Evolutionary conservation across 2,113 vertebrate species (phyloP).

Genomic region (Mungos mungo): DNA sequence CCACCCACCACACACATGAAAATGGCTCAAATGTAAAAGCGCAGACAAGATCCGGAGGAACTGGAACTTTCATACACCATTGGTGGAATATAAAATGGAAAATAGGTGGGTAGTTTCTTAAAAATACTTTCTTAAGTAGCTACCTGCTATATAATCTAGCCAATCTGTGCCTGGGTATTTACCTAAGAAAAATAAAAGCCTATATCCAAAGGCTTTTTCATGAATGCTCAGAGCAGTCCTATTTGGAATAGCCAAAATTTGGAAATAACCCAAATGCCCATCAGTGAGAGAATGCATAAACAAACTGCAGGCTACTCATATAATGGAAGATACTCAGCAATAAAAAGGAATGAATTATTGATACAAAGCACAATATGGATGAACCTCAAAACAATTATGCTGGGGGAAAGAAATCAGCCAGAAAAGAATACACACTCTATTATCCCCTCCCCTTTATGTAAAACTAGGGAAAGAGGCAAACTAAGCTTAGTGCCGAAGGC

Average conservation of each 20-base stretch:
- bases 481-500: not conserved
- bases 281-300: not conserved
- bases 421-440: not conserved
- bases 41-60: not conserved
- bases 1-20: not conserved
- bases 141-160: not conserved
- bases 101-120: not conserved
- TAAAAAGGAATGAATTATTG: slow-evolving; percentile 6
- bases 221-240: not conserved
- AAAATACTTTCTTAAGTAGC: not conserved
- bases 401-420: not conserved
- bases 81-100: not conserved
- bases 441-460: not conserved
- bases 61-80: not conserved
- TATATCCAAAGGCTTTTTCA: not conserved
- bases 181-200: not conserved
- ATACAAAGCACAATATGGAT: not conserved
- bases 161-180: not conserved
- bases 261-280: not conserved
- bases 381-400: not conserved
- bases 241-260: not conserved
- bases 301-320: not conserved
- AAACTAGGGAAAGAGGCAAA: not conserved
- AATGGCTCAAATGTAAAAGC: not conserved
- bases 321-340: not conserved